Evolutionary conservation across 2,113 vertebrate genomes (phyloP), one percentile per base, ranked within the genome.

Genomic region (Heterotilapia buettikoferi): DNA sequence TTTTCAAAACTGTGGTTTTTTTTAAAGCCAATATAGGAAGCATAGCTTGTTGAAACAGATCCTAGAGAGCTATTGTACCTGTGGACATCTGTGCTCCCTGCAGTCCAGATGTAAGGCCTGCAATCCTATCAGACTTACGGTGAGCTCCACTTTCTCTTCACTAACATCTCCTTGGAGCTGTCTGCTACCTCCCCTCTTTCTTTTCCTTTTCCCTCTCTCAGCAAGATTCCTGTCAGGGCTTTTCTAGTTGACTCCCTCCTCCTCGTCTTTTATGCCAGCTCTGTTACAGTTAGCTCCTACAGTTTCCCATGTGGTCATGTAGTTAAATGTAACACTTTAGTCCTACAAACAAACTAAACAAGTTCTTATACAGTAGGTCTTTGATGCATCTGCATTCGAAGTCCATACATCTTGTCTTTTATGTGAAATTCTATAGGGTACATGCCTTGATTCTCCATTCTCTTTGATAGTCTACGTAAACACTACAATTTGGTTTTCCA

Each of bases 271-370:
- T 92, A 93, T 93, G 84, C 93, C 94, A 85, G 40, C 95, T 95
- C 87, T 93, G 94, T 95, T 95, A 97, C 97, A 97, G 97, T 96
- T 96, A 96, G 94, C 93, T 96, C 96, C 68, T 92, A 16, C n/a
- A 92, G 96, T 84, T 59, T 79, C 80, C 83, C 82, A 85, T 88
- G 80, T 82, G 85, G 26, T 63, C 61, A 78, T 63, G 47, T 14
- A 89, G 43, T 80, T 86, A 56, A 87, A 85, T 76, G 36, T 21
- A 80, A 71, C 21, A 31, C 45, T n/a, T 76, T 29, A 31, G 24
- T 50, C 71, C 71, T 50, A 3, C 6, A 78, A 78, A 78, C 16
- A 73, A 73, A 63, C 52, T 54, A 95, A 88, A 89, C 91, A 92
- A 43, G 9, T 76, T 82, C 26, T 38, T 66, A 9, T 24, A 52